Conservation (phyloP, 1,140 invertebrate genomes). For the Aphelenchoides fujianensis region DNA sequence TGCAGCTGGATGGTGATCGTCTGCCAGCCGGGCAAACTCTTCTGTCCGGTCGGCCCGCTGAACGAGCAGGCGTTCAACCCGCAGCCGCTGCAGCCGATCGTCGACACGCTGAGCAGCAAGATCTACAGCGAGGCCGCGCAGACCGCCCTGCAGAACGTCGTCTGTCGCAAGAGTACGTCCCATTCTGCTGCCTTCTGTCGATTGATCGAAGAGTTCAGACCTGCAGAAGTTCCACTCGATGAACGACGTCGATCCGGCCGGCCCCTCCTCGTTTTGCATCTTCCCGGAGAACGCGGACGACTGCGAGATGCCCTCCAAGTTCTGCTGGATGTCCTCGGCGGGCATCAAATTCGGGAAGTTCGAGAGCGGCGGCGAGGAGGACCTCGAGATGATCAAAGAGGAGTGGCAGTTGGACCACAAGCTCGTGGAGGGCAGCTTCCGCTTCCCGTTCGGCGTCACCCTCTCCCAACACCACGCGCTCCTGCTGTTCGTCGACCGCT, state of each 20-base stretch:
- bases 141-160: background rate
- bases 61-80: conserved; percentile 25
- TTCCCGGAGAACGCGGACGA: conserved; percentile 32
- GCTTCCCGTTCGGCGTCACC: conserved; percentile 36
- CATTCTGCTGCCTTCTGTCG: background rate
- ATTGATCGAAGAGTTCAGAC: background rate
- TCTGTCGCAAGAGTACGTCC: conserved; percentile 2
- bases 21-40: conserved; percentile 33
- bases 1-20: conserved; percentile 30
- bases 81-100: conserved; percentile 25
- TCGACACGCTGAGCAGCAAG: conserved; percentile 33
- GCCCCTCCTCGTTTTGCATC: conserved; percentile 28
- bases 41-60: conserved; percentile 26
- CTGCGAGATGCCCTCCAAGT: background rate
- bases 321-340: conserved; percentile 33
- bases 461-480: conserved; percentile 44
- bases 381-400: conserved; percentile 30
- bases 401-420: conserved; percentile 28
- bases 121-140: background rate
- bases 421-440: conserved; percentile 30
- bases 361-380: conserved; percentile 25
- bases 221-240: conserved; percentile 22
- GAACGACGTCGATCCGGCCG: conserved; percentile 1
- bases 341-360: conserved; percentile 31
- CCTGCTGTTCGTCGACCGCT: conserved; percentile 23